Conservation (phyloP, 2,888 invertebrate species). For the Deilephila elpenor region DNA sequence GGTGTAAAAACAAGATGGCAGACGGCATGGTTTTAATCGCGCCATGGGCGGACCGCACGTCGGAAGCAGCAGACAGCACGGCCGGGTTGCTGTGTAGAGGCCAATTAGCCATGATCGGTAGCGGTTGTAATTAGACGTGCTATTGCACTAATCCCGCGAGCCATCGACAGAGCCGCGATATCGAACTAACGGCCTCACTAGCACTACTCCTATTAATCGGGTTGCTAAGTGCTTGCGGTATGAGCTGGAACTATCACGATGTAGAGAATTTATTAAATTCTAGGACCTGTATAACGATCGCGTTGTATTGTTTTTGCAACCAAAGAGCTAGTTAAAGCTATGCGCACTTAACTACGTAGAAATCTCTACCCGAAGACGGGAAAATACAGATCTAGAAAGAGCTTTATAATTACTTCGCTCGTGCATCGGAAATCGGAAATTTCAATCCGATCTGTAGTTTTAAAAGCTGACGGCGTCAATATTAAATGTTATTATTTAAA, state of each 20-base stretch:
- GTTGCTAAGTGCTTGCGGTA: too few species aligned
- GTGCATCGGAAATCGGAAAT: too few species aligned
- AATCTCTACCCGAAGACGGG: too few species aligned
- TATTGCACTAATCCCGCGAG: slow-evolving; percentile 57
- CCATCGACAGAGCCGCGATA: neutral
- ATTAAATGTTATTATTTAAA: too few species aligned
- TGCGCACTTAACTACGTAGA: too few species aligned
- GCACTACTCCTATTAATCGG: neutral
- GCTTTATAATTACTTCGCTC: too few species aligned
- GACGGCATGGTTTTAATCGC: slow-evolving; percentile 75
- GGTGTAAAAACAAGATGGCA: slow-evolving; percentile 57
- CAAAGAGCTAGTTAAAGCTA: too few species aligned
- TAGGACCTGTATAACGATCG: neutral
- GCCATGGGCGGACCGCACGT: slow-evolving; percentile 81
- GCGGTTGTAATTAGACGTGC: slow-evolving; percentile 69
- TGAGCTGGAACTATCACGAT: neutral
- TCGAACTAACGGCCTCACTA: neutral
- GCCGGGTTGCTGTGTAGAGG: slow-evolving; percentile 33
- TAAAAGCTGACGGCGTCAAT: too few species aligned
- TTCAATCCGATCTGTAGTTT: too few species aligned
- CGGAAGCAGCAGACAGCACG: slow-evolving; percentile 63
- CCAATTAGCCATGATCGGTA: slow-evolving; percentile 78
- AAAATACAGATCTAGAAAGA: too few species aligned
- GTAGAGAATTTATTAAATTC: neutral
- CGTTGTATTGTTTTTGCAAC: too few species aligned